A percentile compares a stretch with the other conserved stretches of the same genome.
Evolutionary conservation across 2,113 vertebrate genomes (phyloP).

Genomic region (Andinoacara biseriatus): DNA sequence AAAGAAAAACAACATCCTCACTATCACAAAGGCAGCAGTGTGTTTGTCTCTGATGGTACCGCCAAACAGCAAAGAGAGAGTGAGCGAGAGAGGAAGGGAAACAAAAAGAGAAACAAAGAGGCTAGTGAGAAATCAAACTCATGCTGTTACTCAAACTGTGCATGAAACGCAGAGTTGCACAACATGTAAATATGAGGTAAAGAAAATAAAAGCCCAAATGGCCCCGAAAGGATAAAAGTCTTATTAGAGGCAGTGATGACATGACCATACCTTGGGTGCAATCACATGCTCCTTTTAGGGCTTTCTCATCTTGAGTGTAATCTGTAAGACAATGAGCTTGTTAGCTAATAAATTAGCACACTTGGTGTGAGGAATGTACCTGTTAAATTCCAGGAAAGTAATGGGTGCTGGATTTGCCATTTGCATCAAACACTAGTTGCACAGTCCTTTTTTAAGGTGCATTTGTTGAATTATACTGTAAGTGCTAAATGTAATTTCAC

Average conservation of each 20-base stretch:
- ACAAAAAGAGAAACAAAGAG: conserved; percentile 45
- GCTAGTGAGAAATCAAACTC: conserved; percentile 28
- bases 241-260: background rate
- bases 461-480: background rate
- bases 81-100: background rate
- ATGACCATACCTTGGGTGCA: conserved; percentile 87
- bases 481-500: background rate
- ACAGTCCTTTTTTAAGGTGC: background rate
- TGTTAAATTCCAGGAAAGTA: background rate
- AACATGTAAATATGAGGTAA: conserved; percentile 12
- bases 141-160: background rate
- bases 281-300: conserved; percentile 91
- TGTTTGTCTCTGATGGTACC: conserved; percentile 40
- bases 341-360: background rate
- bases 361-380: background rate
- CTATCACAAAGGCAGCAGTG: conserved; percentile 54
- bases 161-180: background rate
- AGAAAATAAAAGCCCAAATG: background rate
- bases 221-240: background rate
- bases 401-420: background rate
- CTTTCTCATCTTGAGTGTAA: conserved; percentile 96
- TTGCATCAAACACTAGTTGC: background rate
- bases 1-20: conserved; percentile 40
- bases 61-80: conserved; percentile 3
- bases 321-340: conserved; percentile 77